These are phyloP conservation scores for Polyommatus iphigenia DNA, from an alignment of 2,888 invertebrate genomes.

Conservation along the genomic window DNA sequence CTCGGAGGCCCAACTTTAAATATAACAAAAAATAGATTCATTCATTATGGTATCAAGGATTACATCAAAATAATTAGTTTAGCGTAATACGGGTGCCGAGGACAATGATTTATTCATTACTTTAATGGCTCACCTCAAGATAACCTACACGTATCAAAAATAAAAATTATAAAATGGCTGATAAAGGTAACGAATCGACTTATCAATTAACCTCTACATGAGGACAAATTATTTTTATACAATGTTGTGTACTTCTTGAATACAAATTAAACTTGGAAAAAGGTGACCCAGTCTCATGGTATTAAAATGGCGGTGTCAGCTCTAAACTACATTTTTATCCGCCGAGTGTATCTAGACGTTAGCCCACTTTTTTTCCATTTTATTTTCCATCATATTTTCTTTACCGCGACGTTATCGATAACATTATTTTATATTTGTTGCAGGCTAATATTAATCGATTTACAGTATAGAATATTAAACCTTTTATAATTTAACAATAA, in stretches of 20 bases:
- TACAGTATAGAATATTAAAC: not conserved
- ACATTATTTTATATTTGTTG: not conserved
- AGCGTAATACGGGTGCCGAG: not conserved
- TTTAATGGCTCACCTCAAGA: conserved; percentile 31
- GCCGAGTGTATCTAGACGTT: not conserved
- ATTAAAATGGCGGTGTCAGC: not conserved
- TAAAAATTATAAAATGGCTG: conserved; percentile 35
- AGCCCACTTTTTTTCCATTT: not conserved
- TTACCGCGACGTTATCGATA: not conserved
- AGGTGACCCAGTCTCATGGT: conserved; percentile 12
- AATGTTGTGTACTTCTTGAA: not conserved
- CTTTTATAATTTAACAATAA: not conserved
- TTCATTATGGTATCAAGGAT: not conserved
- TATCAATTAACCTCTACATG: conserved; percentile 38
- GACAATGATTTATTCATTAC: not conserved
- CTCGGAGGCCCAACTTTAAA: not conserved
- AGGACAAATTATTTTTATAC: conserved; percentile 28
- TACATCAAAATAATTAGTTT: not conserved
- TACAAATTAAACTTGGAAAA: conserved; percentile 2
- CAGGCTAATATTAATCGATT: not conserved
- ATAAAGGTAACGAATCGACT: conserved; percentile 36
- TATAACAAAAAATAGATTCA: not conserved
- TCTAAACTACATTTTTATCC: not conserved
- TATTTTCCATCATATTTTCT: not conserved
- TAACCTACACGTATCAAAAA: conserved; percentile 35